A percentile compares a stretch with the other conserved stretches of the same genome.
Conservation (phyloP, 37 sponge, comb jelly and placozoan species). For the Halichondria panicea region DNA sequence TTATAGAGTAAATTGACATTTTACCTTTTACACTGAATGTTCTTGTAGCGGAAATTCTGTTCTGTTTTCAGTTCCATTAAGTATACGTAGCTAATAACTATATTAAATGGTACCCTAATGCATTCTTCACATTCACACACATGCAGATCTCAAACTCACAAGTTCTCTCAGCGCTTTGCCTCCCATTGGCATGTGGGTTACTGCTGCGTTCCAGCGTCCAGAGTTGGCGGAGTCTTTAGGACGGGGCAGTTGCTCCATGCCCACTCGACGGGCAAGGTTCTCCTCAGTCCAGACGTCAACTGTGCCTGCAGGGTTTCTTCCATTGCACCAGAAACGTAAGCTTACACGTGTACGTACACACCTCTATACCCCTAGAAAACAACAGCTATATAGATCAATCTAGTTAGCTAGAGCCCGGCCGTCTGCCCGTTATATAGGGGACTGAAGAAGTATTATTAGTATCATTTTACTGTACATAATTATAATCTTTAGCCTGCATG, state of each 20-base stretch:
- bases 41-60: too few species aligned
- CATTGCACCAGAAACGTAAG: slow-evolving; percentile 6
- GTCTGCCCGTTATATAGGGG: too few species aligned
- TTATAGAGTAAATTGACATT: neutral
- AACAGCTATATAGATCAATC: neutral
- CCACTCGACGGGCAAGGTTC: slow-evolving; percentile 14
- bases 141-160: slow-evolving; percentile 49
- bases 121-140: neutral
- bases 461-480: too few species aligned
- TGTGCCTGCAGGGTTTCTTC: slow-evolving; percentile 12
- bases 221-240: slow-evolving; percentile 26
- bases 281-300: slow-evolving; percentile 49
- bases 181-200: slow-evolving; percentile 47
- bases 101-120: too few species aligned
- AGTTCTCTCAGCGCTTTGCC: slow-evolving; percentile 28
- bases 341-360: neutral
- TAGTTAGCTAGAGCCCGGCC: too few species aligned
- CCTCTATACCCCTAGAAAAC: neutral
- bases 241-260: slow-evolving; percentile 44
- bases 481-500: too few species aligned
- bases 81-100: too few species aligned
- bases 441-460: too few species aligned
- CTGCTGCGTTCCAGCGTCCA: slow-evolving; percentile 20
- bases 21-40: neutral
- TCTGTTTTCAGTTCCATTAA: too few species aligned